Percentiles rank a stretch among this genome's conserved stretches.
Conservation (phyloP, 2,888 invertebrate species). For the Chrysolina haemoptera region DNA sequence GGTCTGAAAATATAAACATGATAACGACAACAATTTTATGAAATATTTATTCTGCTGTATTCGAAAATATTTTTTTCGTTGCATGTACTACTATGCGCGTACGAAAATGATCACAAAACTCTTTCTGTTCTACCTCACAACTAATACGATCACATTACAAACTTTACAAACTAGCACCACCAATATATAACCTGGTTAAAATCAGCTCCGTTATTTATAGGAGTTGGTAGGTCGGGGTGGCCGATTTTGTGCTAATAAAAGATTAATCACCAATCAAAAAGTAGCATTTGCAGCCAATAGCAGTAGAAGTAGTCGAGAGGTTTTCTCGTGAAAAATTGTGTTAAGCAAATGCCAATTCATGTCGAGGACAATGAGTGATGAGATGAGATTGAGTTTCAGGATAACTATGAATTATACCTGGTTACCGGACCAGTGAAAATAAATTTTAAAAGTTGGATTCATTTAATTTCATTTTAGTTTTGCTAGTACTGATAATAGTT, state of each 20-base stretch:
- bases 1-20: too few relatives aligned
- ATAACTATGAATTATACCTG: too few relatives aligned
- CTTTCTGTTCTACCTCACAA: conserved; percentile 46
- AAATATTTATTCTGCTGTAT: too few relatives aligned
- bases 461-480: too few relatives aligned
- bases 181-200: conserved; percentile 53
- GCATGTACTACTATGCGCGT: conserved; percentile 46
- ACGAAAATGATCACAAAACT: conserved; percentile 41
- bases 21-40: too few relatives aligned
- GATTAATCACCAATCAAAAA: conserved; percentile 33
- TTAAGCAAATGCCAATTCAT: neutral
- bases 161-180: conserved; percentile 54
- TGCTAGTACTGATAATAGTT: too few relatives aligned
- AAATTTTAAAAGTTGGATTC: too few relatives aligned
- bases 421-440: too few relatives aligned
- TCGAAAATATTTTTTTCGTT: conserved; percentile 15
- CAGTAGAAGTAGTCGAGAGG: neutral
- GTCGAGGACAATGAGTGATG: conserved; percentile 6
- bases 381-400: neutral
- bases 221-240: conserved; percentile 52
- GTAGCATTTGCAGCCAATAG: conserved; percentile 13
- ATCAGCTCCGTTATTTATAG: conserved; percentile 52
- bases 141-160: conserved; percentile 53
- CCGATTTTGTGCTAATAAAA: conserved; percentile 53
- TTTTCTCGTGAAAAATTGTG: neutral